Percentiles rank a stretch among this genome's conserved stretches.
phyloP scores from a whole-genome alignment of 2,888 invertebrate species.

The Eumacrocentrus americanus region DNA sequence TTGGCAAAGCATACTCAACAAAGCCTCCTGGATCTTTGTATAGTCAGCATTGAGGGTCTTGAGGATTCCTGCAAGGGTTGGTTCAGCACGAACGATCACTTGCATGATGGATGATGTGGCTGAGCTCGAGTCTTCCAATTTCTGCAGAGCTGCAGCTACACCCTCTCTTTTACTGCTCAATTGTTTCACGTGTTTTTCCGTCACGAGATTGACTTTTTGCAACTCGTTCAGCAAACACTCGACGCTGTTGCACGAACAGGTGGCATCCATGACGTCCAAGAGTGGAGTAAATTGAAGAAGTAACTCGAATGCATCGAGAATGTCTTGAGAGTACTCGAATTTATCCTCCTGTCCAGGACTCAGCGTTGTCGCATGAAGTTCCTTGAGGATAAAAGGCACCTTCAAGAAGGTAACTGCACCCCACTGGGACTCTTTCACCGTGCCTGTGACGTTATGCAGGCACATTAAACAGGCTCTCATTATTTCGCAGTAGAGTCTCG shows the following conservation, averaged over 20 bases:
- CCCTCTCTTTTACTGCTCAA: slow-evolving; percentile 72
- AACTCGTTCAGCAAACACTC: slow-evolving; percentile 84
- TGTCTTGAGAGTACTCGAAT: slow-evolving; percentile 74
- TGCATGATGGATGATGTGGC: slow-evolving; percentile 75
- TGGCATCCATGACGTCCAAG: slow-evolving; percentile 87
- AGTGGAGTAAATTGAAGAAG: slow-evolving; percentile 84
- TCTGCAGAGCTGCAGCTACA: slow-evolving; percentile 68
- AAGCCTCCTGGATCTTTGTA: slow-evolving; percentile 85
- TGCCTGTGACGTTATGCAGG: slow-evolving; percentile 84
- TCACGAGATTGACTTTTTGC: slow-evolving; percentile 78
- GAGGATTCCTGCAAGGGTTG: slow-evolving; percentile 85
- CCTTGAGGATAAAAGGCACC: slow-evolving; percentile 80
- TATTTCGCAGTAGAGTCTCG: slow-evolving; percentile 86
- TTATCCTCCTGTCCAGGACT: slow-evolving; percentile 63
- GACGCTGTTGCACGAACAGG: slow-evolving; percentile 86
- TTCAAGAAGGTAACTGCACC: slow-evolving; percentile 93
- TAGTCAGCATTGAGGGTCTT: slow-evolving; percentile 90
- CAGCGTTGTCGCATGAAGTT: slow-evolving; percentile 68
- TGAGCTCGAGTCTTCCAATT: slow-evolving; percentile 72
- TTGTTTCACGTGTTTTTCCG: slow-evolving; percentile 77
- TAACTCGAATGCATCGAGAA: slow-evolving; percentile 83
- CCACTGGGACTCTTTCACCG: slow-evolving; percentile 88
- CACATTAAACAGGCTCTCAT: slow-evolving; percentile 89
- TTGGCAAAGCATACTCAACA: slow-evolving; percentile 85
- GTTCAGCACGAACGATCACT: slow-evolving; percentile 85